Evolutionary conservation across 2,797 vertebrate species (phyloP), one percentile per base, ranked within the genome.

Genomic region (Sitta carolinensis): DNA sequence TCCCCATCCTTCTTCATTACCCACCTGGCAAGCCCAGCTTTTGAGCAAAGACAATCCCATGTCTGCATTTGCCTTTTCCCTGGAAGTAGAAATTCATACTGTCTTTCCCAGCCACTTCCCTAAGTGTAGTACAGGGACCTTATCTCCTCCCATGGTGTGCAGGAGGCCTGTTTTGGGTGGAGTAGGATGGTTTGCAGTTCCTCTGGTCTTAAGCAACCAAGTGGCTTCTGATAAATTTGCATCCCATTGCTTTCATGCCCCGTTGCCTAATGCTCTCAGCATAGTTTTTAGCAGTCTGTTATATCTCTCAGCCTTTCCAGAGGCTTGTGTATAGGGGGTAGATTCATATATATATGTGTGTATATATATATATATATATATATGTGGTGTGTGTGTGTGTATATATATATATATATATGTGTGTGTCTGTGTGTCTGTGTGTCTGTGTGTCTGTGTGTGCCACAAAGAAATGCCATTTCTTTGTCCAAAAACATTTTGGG

Each of bases 31-130:
- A 3, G 1, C 15, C 8, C 64, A 64, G 5, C 9, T 70, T 38
- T 10, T 45, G 64, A 64, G 29, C n/a, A 58, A 77, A 64, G 57
- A 58, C 7, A 45, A 34, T 51, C 20, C 8, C 14, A 18, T 10
- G 7, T 13, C 40, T 38, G 9, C 0, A 1, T 51, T 45, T 69
- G 9, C n/a, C n/a, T 89, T 58, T 47, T 40, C 38, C n/a, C 0
- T 8, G 3, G 14, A 29, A 50, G 20, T 10, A 70, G 29, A 57
- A 62, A 76, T 57, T 14, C 12, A 23, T 23, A 5, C 4, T 13
- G 7, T 8, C 9, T 51, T 83, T 36, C 25, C 43, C 15, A 70
- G 8, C 15, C 51, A 26, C 18, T 52, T 77, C 25, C 15, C 6
- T 59, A 1, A 17, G 10, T 52, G 21, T 12, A 23, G 5, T 17